These are phyloP conservation scores for Cerastis leucographa DNA, from an alignment of 2,888 invertebrate species.

Conservation along the genomic window DNA sequence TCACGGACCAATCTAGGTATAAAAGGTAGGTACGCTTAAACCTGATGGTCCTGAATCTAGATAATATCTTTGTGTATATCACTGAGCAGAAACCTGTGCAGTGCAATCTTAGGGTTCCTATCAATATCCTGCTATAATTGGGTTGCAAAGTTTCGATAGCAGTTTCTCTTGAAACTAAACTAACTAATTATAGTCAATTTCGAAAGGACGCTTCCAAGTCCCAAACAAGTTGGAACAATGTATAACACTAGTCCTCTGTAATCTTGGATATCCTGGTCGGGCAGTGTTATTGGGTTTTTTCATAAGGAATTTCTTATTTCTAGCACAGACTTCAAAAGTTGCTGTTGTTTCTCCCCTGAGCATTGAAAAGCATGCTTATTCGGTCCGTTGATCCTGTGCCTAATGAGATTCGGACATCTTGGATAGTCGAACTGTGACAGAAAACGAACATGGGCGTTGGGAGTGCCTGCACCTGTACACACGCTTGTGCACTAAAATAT, in stretches of 20 bases:
- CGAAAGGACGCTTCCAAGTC: neutral
- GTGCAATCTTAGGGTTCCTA: neutral
- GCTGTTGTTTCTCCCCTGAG: neutral
- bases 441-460: neutral
- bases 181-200: neutral
- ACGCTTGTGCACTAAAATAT: neutral
- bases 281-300: neutral
- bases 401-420: neutral
- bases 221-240: neutral
- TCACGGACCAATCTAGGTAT: too few relatives aligned
- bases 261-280: neutral
- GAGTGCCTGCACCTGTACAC: neutral
- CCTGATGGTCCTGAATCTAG: neutral
- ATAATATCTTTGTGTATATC: neutral
- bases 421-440: neutral
- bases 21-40: neutral
- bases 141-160: slow-evolving; percentile 28
- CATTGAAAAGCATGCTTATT: neutral
- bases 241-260: neutral
- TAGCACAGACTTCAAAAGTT: neutral
- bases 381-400: neutral
- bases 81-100: neutral
- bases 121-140: slow-evolving; percentile 9
- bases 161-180: slow-evolving; percentile 1
- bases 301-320: neutral